Conservation (phyloP, 2,888 invertebrate species). For the Ochropacha duplaris region DNA sequence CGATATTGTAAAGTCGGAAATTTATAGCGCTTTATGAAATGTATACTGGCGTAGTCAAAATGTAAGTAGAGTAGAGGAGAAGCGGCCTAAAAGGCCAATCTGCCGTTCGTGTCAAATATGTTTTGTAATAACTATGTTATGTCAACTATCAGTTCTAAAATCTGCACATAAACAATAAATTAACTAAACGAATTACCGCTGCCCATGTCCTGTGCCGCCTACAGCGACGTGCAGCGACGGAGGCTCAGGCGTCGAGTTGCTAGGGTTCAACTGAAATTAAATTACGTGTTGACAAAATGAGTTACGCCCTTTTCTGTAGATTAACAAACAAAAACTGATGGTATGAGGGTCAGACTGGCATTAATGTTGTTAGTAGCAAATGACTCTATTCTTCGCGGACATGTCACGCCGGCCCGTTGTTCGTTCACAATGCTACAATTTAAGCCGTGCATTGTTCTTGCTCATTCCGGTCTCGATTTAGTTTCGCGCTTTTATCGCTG, state of each 20-base stretch:
- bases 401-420: conserved; percentile 50
- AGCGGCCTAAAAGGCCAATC: conserved; percentile 16
- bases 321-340: conserved; percentile 83
- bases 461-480: conserved; percentile 66
- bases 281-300: conserved; percentile 82
- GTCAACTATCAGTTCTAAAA: conserved; percentile 40
- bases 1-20: conserved; percentile 53
- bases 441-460: conserved; percentile 74
- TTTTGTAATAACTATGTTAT: conserved; percentile 35
- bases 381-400: conserved; percentile 77
- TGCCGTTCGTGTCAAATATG: conserved; percentile 19
- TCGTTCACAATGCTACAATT: conserved; percentile 73
- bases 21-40: conserved; percentile 48
- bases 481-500: conserved; percentile 72
- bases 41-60: conserved; percentile 3
- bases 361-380: conserved; percentile 80
- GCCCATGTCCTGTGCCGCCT: conserved; percentile 61
- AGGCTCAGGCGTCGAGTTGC: conserved; percentile 41
- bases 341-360: conserved; percentile 73
- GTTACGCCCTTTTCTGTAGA: conserved; percentile 82
- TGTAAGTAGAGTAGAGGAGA: no score
- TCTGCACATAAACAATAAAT: conserved; percentile 62
- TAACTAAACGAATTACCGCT: conserved; percentile 64
- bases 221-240: conserved; percentile 43
- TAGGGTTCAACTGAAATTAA: conserved; percentile 78